phyloP scores from a whole-genome alignment of 2,113 vertebrate genomes.

The Rhabdornis inornatus region DNA sequence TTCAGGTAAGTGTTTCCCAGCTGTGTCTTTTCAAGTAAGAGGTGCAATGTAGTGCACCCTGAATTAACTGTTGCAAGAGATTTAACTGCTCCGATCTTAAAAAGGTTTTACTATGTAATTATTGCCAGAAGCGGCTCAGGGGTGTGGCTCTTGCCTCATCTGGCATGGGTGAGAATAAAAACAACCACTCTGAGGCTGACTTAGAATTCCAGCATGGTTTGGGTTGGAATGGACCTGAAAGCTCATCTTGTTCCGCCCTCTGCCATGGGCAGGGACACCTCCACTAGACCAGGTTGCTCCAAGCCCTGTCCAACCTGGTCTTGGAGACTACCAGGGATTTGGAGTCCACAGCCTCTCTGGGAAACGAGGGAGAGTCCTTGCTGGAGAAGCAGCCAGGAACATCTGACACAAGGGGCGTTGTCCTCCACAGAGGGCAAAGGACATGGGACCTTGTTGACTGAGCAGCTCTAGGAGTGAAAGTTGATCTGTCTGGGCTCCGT shows the following conservation, averaged over 20 bases:
- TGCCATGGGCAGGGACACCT: neutral
- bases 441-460: neutral
- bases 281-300: rapidly evolving
- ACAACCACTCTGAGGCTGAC: neutral
- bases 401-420: neutral
- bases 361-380: neutral
- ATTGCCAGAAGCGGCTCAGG: neutral
- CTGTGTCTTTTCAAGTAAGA: neutral
- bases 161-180: neutral
- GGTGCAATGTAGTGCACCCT: rapidly evolving
- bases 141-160: neutral
- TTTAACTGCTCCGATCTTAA: neutral
- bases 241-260: neutral
- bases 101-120: neutral
- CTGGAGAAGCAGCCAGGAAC: neutral
- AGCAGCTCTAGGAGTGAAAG: neutral
- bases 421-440: neutral
- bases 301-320: neutral
- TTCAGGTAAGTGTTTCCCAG: slow-evolving; percentile 72
- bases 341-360: neutral
- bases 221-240: neutral
- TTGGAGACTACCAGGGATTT: neutral
- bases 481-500: neutral
- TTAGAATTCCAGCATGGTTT: neutral
- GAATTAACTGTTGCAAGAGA: neutral